Conservation (phyloP, 2,113 vertebrate species). For the Chelonoidis abingdonii region DNA sequence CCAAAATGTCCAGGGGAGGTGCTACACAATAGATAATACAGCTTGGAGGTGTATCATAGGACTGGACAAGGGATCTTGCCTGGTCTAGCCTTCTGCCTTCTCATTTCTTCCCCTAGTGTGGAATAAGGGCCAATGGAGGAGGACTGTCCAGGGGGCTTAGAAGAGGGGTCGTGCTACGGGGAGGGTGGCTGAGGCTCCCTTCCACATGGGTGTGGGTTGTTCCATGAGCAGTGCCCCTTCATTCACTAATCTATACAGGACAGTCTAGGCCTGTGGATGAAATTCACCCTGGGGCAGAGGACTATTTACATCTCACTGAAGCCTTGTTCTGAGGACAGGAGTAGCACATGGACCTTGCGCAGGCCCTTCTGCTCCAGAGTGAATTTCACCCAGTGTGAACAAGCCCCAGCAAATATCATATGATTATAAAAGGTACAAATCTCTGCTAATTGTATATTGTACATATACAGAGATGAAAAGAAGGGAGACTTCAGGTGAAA, state of each 20-base stretch:
- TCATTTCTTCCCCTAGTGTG: background rate
- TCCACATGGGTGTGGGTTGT: background rate
- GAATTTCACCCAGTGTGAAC: accelerated
- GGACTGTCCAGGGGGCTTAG: background rate
- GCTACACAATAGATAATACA: background rate
- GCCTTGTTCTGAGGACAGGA: background rate
- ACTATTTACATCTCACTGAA: accelerated
- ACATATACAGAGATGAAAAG: background rate
- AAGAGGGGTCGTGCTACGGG: background rate
- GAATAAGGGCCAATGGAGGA: background rate
- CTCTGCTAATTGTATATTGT: background rate
- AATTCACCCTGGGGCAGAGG: background rate
- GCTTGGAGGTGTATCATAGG: background rate
- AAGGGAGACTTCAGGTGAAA: background rate
- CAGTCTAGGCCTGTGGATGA: background rate
- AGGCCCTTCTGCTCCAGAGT: accelerated
- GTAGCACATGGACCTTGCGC: accelerated
- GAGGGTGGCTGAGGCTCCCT: background rate
- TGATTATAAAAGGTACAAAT: background rate
- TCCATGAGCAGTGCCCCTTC: background rate
- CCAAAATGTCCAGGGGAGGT: background rate
- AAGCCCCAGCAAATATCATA: background rate
- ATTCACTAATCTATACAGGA: background rate
- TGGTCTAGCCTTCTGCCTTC: background rate
- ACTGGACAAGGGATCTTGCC: background rate